Evolutionary conservation across 2,113 vertebrate species (phyloP).

Genomic region (Meleagris gallopavo): DNA sequence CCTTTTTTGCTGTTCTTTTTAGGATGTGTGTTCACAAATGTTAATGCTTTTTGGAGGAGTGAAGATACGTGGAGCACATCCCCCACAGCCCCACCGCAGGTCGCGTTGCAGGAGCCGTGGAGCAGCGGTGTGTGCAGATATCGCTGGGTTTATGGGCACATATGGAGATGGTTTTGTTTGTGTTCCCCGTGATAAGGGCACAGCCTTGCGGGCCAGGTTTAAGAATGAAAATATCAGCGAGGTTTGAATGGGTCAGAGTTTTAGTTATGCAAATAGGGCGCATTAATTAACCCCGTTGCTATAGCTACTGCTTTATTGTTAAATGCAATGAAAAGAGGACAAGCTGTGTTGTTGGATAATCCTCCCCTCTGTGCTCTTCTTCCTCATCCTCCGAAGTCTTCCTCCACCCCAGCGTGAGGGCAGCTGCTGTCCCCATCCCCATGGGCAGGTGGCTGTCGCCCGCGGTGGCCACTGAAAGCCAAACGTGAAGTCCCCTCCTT

Average conservation of each 20-base stretch:
- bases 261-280: slow-evolving; percentile 51
- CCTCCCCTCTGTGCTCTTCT: background rate
- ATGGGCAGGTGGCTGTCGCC: background rate
- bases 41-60: background rate
- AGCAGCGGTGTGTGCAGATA: background rate
- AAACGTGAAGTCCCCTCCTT: background rate
- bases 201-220: background rate
- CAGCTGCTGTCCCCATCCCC: background rate
- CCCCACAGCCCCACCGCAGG: background rate
- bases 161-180: background rate
- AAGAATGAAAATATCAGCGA: slow-evolving; percentile 5
- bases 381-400: background rate
- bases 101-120: background rate
- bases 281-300: slow-evolving; percentile 72
- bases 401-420: background rate
- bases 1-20: background rate
- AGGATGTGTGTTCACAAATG: background rate
- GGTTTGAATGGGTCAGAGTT: slow-evolving; percentile 45
- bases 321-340: slow-evolving; percentile 32
- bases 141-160: fast-evolving
- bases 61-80: background rate
- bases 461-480: background rate
- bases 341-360: slow-evolving; percentile 27
- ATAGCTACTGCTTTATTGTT: slow-evolving; percentile 60
- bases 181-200: background rate